These are phyloP conservation scores for Staurois parvus DNA, from an alignment of 2,797 vertebrate species.

Conservation along the genomic window DNA sequence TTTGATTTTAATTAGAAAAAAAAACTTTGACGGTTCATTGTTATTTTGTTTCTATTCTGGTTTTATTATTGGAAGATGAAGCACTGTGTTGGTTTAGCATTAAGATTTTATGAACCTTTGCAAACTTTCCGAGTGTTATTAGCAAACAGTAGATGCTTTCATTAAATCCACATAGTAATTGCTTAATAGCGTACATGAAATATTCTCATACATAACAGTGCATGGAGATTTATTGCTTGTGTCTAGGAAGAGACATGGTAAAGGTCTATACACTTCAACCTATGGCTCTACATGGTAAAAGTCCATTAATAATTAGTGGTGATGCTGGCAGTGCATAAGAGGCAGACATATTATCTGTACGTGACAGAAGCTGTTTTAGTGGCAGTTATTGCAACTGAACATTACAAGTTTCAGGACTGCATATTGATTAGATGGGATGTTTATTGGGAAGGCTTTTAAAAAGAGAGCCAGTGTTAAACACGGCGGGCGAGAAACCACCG, in stretches of 20 bases:
- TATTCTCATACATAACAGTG: background rate
- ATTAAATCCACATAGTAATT: background rate
- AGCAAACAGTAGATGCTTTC: background rate
- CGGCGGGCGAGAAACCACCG: constrained; percentile 10
- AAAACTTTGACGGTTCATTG: too few species aligned
- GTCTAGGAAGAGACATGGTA: background rate
- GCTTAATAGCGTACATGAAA: background rate
- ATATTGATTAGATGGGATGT: constrained; percentile 45
- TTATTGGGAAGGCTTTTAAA: constrained; percentile 41
- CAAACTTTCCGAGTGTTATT: background rate
- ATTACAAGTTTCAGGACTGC: constrained; percentile 23
- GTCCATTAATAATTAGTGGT: constrained; percentile 20
- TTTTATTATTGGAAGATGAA: too few species aligned
- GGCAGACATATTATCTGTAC: constrained; percentile 33
- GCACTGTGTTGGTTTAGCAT: too few species aligned
- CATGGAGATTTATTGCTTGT: background rate
- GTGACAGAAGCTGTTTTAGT: constrained; percentile 14
- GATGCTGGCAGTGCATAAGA: background rate
- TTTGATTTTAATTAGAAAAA: too few species aligned
- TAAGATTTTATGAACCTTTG: too few species aligned
- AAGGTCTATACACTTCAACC: constrained; percentile 3
- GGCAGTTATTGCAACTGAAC: constrained; percentile 31
- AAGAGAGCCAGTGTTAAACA: constrained; percentile 37
- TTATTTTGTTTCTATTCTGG: too few species aligned
- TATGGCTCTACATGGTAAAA: background rate